A percentile compares a stretch with the other conserved stretches of the same genome.
phyloP scores from a whole-genome alignment of 2,888 invertebrate genomes.

The Tenthredo distinguenda region DNA sequence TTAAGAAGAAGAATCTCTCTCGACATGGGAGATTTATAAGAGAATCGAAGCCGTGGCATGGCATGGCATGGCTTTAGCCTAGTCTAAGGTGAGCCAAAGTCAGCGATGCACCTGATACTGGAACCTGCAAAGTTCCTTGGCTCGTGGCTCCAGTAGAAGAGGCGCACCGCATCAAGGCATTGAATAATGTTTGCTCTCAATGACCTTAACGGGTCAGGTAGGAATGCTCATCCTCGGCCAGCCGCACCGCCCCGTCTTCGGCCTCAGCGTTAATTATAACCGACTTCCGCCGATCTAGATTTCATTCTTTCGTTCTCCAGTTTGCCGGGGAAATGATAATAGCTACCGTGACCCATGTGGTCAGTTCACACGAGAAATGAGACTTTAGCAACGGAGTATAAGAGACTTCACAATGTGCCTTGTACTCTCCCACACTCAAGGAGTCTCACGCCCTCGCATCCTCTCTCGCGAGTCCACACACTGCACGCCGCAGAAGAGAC shows the following conservation, averaged over 20 bases:
- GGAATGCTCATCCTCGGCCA: constrained; percentile 53
- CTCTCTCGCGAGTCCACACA: constrained; percentile 67
- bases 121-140: constrained; percentile 41
- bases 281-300: constrained; percentile 78
- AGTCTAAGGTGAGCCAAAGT: constrained; percentile 36
- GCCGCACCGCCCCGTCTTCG: constrained; percentile 62
- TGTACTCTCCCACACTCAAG: constrained; percentile 78
- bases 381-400: constrained; percentile 65
- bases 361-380: constrained; percentile 78
- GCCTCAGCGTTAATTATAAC: constrained; percentile 76
- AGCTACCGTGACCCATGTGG: constrained; percentile 78
- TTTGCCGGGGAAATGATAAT: constrained; percentile 75
- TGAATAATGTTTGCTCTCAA: constrained; percentile 54
- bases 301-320: constrained; percentile 75
- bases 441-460: constrained; percentile 78
- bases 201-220: constrained; percentile 67
- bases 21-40: constrained; percentile 23
- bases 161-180: constrained; percentile 47
- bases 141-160: constrained; percentile 51
- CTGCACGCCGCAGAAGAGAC: constrained; percentile 43
- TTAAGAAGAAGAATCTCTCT: not conserved
- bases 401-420: constrained; percentile 73
- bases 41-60: not conserved
- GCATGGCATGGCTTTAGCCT: not conserved
- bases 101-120: constrained; percentile 59